Evolutionary conservation across 2,113 vertebrate species (phyloP).

Genomic region (Bagarius yarrelli): DNA sequence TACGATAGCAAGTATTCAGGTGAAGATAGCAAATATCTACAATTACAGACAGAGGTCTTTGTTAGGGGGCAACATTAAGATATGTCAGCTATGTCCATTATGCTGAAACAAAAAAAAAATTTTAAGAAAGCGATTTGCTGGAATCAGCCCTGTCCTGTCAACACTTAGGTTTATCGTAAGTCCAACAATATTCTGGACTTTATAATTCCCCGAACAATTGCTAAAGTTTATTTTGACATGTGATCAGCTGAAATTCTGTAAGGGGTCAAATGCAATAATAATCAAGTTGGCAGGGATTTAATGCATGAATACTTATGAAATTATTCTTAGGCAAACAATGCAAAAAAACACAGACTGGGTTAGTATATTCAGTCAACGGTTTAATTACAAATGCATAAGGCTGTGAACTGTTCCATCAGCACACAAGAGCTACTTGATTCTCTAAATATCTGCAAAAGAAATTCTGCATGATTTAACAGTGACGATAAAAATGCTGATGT

Average conservation of each 20-base stretch:
- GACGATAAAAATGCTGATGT: conserved; percentile 32
- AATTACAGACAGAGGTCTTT: conserved; percentile 48
- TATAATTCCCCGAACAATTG: conserved; percentile 15
- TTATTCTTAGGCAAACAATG: background rate
- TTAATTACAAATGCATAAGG: conserved; percentile 3
- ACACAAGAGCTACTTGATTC: background rate
- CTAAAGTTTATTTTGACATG: conserved; percentile 4
- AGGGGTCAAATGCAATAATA: background rate
- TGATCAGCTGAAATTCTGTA: conserved; percentile 2
- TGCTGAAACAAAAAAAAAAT: conserved; percentile 22
- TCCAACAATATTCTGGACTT: conserved; percentile 1
- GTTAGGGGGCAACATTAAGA: conserved; percentile 46
- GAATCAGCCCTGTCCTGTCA: background rate
- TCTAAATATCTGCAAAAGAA: conserved; percentile 15
- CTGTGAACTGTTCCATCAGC: background rate
- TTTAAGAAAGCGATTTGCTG: conserved; percentile 21
- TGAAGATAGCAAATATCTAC: conserved; percentile 33
- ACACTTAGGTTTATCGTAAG: conserved; percentile 15
- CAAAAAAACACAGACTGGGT: background rate
- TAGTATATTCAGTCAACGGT: background rate
- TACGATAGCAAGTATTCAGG: conserved; percentile 35
- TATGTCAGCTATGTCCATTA: conserved; percentile 37
- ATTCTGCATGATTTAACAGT: conserved; percentile 28
- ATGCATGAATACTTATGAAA: background rate
- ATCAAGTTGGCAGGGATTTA: background rate